Evolutionary conservation across 2,113 vertebrate species (phyloP).

Genomic region (Podarcis cretensis): DNA sequence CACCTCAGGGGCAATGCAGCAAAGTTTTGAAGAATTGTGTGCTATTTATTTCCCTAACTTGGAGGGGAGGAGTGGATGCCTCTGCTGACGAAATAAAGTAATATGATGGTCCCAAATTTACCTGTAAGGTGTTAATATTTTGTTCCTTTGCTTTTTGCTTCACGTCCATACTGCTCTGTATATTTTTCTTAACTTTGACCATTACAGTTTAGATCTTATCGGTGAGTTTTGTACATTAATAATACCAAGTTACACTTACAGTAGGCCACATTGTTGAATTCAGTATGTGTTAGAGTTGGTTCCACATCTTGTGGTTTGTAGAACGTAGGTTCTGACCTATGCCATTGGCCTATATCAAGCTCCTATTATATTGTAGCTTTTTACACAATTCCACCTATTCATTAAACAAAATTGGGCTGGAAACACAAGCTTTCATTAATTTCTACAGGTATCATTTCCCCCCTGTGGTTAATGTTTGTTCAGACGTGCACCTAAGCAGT

Average conservation of each 20-base stretch:
- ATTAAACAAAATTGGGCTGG: accelerated
- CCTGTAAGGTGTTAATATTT: conserved; percentile 66
- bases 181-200: conserved; percentile 60
- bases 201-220: conserved; percentile 65
- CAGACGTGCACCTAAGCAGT: neutral
- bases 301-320: neutral
- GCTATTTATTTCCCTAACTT: conserved; percentile 73
- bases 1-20: conserved; percentile 79
- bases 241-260: neutral
- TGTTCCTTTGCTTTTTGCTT: conserved; percentile 66
- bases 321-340: neutral
- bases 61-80: conserved; percentile 55
- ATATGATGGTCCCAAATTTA: conserved; percentile 67
- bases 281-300: neutral
- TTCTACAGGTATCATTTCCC: neutral
- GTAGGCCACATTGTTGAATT: neutral
- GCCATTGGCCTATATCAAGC: neutral
- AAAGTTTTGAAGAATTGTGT: conserved; percentile 64
- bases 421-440: neutral
- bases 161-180: conserved; percentile 50
- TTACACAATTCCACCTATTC: neutral
- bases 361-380: accelerated
- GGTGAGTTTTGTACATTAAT: conserved; percentile 62
- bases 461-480: neutral
- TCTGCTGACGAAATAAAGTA: conserved; percentile 68